Evolutionary conservation across 2,797 vertebrate species (phyloP).

Genomic region (Lophotriccus pileatus): DNA sequence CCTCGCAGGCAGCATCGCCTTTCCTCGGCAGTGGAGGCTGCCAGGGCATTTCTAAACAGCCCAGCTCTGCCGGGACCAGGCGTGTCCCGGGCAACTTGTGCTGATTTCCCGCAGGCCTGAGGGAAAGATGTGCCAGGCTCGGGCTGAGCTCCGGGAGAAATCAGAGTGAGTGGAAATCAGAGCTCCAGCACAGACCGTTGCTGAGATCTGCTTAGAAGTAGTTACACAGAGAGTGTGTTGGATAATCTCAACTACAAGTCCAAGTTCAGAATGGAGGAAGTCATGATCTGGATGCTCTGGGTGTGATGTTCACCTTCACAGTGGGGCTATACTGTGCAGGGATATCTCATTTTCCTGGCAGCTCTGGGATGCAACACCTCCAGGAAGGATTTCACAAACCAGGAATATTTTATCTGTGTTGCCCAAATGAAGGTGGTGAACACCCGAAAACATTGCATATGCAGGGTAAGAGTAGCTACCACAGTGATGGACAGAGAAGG

Average conservation of each 20-base stretch:
- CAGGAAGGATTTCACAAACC: background rate
- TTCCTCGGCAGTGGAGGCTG: background rate
- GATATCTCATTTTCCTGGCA: background rate
- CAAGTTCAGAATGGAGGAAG: background rate
- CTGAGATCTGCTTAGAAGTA: background rate
- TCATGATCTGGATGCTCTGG: background rate
- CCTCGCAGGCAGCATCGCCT: background rate
- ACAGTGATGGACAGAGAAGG: background rate
- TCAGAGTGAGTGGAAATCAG: background rate
- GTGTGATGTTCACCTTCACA: background rate
- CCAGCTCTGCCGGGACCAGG: background rate
- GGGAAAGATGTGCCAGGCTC: background rate
- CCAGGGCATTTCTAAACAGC: background rate
- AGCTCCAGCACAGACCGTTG: accelerated
- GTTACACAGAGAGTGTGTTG: background rate
- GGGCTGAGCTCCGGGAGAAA: background rate
- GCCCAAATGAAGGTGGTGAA: background rate
- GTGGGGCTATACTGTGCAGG: background rate
- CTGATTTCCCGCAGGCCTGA: accelerated
- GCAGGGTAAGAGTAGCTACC: background rate
- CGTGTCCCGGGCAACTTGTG: background rate
- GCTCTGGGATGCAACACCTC: accelerated
- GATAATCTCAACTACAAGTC: background rate
- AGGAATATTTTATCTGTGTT: background rate
- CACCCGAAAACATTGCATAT: background rate